phyloP scores from a whole-genome alignment of 2,113 vertebrate genomes.

The Picathartes gymnocephalus region DNA sequence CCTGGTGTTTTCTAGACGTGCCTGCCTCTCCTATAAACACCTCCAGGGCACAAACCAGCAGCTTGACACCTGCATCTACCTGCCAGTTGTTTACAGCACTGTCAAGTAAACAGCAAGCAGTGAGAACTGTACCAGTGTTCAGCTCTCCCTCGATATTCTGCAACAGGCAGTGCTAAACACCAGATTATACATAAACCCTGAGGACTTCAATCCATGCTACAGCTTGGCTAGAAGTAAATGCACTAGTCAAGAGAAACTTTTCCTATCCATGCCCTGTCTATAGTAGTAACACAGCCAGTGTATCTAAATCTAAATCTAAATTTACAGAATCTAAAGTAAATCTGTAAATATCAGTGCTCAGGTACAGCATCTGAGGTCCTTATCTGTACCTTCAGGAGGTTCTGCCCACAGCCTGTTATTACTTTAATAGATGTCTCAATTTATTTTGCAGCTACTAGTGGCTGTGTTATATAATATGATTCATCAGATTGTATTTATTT shows the following conservation, averaged over 20 bases:
- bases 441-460: not conserved
- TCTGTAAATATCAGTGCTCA: not conserved
- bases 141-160: not conserved
- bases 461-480: not conserved
- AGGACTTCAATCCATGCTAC: not conserved
- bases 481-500: slow-evolving; percentile 29
- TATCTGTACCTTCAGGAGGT: not conserved
- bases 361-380: not conserved
- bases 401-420: not conserved
- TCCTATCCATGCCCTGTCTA: not conserved
- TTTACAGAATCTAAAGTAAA: not conserved
- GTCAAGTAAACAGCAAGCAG: not conserved
- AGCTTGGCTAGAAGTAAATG: not conserved
- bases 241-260: not conserved
- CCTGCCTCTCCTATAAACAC: not conserved
- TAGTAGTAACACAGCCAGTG: not conserved
- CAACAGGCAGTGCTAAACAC: not conserved
- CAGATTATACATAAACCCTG: not conserved
- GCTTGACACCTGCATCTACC: not conserved
- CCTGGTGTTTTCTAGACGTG: not conserved
- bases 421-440: not conserved
- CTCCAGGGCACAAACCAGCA: not conserved
- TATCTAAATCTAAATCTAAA: too few species aligned
- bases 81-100: not conserved
- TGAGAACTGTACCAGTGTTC: not conserved